These are phyloP conservation scores for Sinohyriopsis cumingii DNA, from an alignment of 2,888 invertebrate genomes.

Conservation along the genomic window DNA sequence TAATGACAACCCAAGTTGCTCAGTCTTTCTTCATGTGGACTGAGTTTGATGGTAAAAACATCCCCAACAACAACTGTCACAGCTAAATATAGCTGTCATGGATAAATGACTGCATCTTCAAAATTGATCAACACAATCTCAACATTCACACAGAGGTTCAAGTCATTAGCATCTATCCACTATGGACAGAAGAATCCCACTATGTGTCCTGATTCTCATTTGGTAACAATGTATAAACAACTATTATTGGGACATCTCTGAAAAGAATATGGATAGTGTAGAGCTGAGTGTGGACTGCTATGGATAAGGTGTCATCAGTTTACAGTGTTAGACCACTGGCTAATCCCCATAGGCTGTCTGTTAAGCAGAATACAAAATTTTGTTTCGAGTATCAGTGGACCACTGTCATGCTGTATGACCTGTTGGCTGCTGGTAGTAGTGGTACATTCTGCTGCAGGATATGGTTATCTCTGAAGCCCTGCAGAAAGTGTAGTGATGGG, in stretches of 20 bases:
- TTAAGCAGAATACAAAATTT: no score
- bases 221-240: no score
- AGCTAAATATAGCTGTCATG: conserved; percentile 1
- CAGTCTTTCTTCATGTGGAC: no score
- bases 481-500: background rate
- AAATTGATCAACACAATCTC: background rate
- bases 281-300: no score
- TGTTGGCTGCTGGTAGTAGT: background rate
- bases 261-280: no score
- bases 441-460: background rate
- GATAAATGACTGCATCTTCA: background rate
- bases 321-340: no score
- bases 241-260: no score
- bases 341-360: no score
- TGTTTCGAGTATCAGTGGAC: no score
- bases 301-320: no score
- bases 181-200: conserved; percentile 1
- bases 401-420: background rate
- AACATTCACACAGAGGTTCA: background rate
- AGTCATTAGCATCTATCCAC: conserved; percentile 1
- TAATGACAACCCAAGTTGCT: no score
- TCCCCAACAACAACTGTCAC: background rate
- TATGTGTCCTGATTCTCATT: background rate
- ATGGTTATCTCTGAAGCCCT: background rate
- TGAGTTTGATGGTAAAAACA: background rate